A percentile compares a stretch with the other conserved stretches of the same genome.
Evolutionary conservation across 1,140 invertebrate species (phyloP).

Genomic region (Ptiloglossa arizonensis): DNA sequence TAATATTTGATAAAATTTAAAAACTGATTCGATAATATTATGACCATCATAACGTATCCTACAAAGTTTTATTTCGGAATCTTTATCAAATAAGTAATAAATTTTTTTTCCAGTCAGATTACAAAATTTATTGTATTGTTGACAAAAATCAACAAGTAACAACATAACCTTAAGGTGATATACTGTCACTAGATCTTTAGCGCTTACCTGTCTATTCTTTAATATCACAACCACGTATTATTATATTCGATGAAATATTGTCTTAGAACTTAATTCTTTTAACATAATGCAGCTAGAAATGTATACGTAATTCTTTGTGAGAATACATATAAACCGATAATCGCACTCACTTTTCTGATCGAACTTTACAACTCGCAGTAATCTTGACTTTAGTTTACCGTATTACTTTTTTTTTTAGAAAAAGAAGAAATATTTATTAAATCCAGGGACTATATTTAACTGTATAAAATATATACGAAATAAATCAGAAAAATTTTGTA

Average conservation of each 20-base stretch:
- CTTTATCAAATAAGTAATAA: background rate
- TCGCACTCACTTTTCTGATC: background rate
- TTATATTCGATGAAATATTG: background rate
- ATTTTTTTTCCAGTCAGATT: background rate
- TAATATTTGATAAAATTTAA: background rate
- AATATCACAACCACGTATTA: background rate
- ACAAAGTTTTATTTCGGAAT: too few relatives aligned
- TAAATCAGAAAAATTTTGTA: background rate
- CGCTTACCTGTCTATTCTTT: slow-evolving; percentile 10
- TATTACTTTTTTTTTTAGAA: background rate
- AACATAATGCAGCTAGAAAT: slow-evolving; percentile 14
- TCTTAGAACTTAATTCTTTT: background rate
- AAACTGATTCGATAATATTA: background rate
- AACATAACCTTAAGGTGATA: slow-evolving; percentile 37
- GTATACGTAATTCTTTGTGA: background rate
- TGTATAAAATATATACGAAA: background rate
- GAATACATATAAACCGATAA: slow-evolving; percentile 1
- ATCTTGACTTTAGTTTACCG: slow-evolving; percentile 4
- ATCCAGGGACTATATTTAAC: background rate
- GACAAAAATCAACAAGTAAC: slow-evolving; percentile 37
- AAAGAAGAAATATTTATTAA: background rate
- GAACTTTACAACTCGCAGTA: slow-evolving; percentile 15
- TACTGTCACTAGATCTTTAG: background rate
- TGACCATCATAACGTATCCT: background rate
- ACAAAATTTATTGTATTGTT: slow-evolving; percentile 4